phyloP scores from a whole-genome alignment of 2,888 invertebrate species.

The Dasysyrphus albostriatus region DNA sequence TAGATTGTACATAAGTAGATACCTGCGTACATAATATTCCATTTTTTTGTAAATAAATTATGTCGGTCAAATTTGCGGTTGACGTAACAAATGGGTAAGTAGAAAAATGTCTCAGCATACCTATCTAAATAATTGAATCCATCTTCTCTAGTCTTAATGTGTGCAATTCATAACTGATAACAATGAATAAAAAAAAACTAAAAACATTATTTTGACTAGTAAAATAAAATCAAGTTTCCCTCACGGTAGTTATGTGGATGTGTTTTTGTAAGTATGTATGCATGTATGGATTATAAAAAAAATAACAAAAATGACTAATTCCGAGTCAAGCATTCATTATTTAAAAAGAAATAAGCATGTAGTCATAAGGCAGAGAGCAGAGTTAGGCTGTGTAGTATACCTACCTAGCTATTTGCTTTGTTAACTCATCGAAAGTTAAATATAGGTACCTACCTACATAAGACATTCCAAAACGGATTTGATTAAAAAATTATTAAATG shows the following conservation, averaged over 20 bases:
- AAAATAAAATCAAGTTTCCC: slow-evolving; percentile 1
- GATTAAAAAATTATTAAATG: background rate
- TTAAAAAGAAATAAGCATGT: background rate
- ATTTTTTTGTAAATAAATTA: background rate
- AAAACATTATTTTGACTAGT: background rate
- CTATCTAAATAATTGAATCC: background rate
- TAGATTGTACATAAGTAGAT: too few species aligned
- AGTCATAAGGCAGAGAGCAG: slow-evolving; percentile 9
- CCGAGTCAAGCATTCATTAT: slow-evolving; percentile 1
- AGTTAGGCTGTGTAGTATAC: background rate
- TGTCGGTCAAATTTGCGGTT: slow-evolving; percentile 1
- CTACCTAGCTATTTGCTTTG: slow-evolving; percentile 11
- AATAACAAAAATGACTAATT: slow-evolving; percentile 22
- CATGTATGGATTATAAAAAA: too few species aligned
- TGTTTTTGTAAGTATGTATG: background rate
- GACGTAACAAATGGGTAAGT: background rate
- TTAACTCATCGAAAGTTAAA: slow-evolving; percentile 16
- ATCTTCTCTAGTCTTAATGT: background rate
- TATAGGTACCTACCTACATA: background rate
- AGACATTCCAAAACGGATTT: background rate
- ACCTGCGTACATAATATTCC: too few species aligned
- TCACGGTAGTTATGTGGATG: background rate
- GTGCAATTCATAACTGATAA: background rate
- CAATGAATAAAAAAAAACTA: background rate
- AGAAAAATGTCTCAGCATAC: background rate